Evolutionary conservation across 2,797 vertebrate species (phyloP), one percentile per base, ranked within the genome.

Genomic region (Aquila chrysaetos): DNA sequence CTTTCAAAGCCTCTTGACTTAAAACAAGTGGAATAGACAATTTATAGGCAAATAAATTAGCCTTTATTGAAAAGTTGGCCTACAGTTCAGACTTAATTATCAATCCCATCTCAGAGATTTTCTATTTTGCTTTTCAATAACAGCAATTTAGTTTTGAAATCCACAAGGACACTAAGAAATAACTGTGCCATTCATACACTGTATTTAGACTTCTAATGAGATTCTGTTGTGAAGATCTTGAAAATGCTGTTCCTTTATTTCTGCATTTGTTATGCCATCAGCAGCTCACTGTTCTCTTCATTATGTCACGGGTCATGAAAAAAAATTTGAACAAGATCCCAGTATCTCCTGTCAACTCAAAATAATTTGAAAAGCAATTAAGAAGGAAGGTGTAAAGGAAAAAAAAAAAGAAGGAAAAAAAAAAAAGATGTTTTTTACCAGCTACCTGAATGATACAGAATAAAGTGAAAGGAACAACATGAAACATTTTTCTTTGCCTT

Each of bases 51-150:
- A 94, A 90, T 72, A 90, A 89, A 94, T 81, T 82, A 79, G 67
- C 39, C 75, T 92, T 69, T 59, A 63, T 70, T 91, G 84, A 92
- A 93, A 95, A 65, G 20, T 0, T 87, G 78, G 85, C 83, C 64
- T 87, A 43, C 9, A 74, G 65, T 83, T 95, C 92, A 92, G 44
- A 69, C 63, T 51, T 76, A 92, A 95, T 92, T 93, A 82, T 95
- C 81, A 92, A 65, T 91, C 56, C 54, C 43, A 49, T 76, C 80
- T 79, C 78, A 37, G 90, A 88, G 70, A 57, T 90, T 81, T 94
- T 90, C 92, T 81, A 5, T 61, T 94, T 84, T 82, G 56, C 59
- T 93, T 91, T 92, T 76, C 59, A 93, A 39, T 65, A 76, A 25
- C 33, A 51, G 33, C 54, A 74, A 85, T 68, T 89, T 82, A 56